A percentile compares a stretch with the other conserved stretches of the same genome.
phyloP scores from a whole-genome alignment of 1,140 invertebrate species.

The Scaptomyza graminum region DNA sequence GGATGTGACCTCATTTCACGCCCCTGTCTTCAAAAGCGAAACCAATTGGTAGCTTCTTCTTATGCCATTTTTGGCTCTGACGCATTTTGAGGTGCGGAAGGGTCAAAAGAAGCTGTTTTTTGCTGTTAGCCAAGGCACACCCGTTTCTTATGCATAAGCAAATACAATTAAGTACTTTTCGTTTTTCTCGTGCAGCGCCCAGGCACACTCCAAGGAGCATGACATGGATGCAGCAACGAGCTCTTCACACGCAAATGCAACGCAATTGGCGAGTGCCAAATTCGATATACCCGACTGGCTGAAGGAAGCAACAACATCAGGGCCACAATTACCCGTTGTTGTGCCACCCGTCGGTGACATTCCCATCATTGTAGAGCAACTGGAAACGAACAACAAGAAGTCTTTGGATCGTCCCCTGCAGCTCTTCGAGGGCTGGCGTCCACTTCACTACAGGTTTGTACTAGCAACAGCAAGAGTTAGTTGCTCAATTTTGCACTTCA shows the following conservation, averaged over 20 bases:
- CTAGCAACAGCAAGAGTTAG: background rate
- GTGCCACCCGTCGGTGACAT: constrained; percentile 68
- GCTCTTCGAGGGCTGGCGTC: constrained; percentile 77
- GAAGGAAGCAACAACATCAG: constrained; percentile 29
- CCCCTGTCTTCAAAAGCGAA: constrained; percentile 54
- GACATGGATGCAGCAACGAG: constrained; percentile 17
- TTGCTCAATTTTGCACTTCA: constrained; percentile 47
- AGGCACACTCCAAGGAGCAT: constrained; percentile 47
- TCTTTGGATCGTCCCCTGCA: constrained; percentile 59
- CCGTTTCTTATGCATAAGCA: constrained; percentile 7
- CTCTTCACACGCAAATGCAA: constrained; percentile 32
- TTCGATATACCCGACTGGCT: constrained; percentile 61
- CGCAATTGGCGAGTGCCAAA: constrained; percentile 36
- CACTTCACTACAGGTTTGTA: constrained; percentile 75
- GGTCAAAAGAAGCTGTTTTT: constrained; percentile 30
- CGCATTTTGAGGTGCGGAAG: constrained; percentile 65
- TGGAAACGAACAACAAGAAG: constrained; percentile 47
- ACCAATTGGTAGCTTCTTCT: constrained; percentile 44
- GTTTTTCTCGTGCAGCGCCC: constrained; percentile 26
- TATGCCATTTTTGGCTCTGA: constrained; percentile 28
- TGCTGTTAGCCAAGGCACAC: background rate
- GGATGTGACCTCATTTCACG: constrained; percentile 62
- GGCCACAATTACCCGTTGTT: constrained; percentile 15
- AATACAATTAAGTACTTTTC: constrained; percentile 48
- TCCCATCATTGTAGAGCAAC: constrained; percentile 33